phyloP scores from a whole-genome alignment of 2,113 vertebrate genomes.

The Cavia aperea region DNA sequence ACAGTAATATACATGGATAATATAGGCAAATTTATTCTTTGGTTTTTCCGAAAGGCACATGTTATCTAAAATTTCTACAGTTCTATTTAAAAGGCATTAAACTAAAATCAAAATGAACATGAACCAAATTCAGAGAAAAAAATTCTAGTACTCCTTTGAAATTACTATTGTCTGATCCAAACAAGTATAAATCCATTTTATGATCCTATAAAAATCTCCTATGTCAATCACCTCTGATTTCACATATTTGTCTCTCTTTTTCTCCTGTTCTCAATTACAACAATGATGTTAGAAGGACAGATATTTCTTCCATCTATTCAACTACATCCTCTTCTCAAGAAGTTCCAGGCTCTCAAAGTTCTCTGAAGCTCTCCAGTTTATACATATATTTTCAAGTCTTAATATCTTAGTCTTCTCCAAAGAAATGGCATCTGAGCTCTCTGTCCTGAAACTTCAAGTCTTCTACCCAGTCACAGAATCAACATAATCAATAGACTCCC shows the following conservation, averaged over 20 bases:
- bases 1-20: neutral
- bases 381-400: neutral
- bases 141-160: neutral
- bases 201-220: slow-evolving; percentile 27
- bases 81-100: neutral
- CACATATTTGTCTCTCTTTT: slow-evolving; percentile 15
- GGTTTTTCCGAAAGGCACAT: neutral
- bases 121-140: neutral
- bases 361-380: neutral
- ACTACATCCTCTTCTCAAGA: neutral
- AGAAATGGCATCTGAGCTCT: neutral
- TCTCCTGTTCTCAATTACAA: neutral
- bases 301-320: neutral
- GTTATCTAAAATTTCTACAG: slow-evolving; percentile 19
- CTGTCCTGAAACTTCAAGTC: neutral
- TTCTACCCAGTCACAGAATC: slow-evolving; percentile 23
- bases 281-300: neutral
- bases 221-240: slow-evolving; percentile 5
- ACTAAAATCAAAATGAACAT: slow-evolving; percentile 31
- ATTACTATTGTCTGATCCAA: neutral
- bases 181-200: slow-evolving; percentile 14
- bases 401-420: neutral
- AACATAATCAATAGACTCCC: neutral
- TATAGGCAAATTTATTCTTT: slow-evolving; percentile 16
- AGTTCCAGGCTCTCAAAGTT: neutral